Evolutionary conservation across 2,797 vertebrate species (phyloP), one percentile per base, ranked within the genome.

Genomic region (Acipenser oxyrinchus): DNA sequence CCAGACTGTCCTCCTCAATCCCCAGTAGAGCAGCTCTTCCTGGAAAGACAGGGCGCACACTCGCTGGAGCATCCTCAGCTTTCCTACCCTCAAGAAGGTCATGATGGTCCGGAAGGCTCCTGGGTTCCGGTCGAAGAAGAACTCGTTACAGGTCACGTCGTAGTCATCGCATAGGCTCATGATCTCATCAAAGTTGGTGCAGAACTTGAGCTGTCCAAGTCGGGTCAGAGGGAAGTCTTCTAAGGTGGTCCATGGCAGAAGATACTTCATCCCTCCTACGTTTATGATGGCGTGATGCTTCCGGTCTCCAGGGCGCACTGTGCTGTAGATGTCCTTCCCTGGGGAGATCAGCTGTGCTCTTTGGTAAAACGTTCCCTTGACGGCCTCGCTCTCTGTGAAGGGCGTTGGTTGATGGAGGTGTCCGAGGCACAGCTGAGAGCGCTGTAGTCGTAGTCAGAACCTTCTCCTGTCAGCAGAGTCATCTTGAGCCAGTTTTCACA

Each of bases 11-110:
- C 82, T 98, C 95, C 1, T 95, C 91, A n/a, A 99, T 89, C 8
- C 97, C 97, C 97, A 99, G 87, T 99, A 99, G 0, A 95, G 88
- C 79, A 99, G 88, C 83, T 99, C 97, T 69, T 99, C 96, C 48
- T 93, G 91, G 86, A 99, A 99, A 48, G 97, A 98, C 61, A 99
- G 89, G 0, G 93, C 95, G 0, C 97, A 99, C 92, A 95, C 96
- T 80, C 97, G 94, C 0, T 95, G 80, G 72, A 97, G 76, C 60
- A 95, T 90, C 2, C 96, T 89, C 73, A 99, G 89, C 77, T 98
- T 97, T 0, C 96, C 97, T 0, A 94, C 97, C 12, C 93, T 81
- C 84, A 99, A 80, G 83, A 94, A 99, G 57, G 94, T 97, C 83
- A 99, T 87, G 84, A 99, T 98, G 77, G 91, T 95, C 66, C 95